Base-by-base conservation (phyloP, 2,888 invertebrate species). In the Andrena camellia region DNA sequence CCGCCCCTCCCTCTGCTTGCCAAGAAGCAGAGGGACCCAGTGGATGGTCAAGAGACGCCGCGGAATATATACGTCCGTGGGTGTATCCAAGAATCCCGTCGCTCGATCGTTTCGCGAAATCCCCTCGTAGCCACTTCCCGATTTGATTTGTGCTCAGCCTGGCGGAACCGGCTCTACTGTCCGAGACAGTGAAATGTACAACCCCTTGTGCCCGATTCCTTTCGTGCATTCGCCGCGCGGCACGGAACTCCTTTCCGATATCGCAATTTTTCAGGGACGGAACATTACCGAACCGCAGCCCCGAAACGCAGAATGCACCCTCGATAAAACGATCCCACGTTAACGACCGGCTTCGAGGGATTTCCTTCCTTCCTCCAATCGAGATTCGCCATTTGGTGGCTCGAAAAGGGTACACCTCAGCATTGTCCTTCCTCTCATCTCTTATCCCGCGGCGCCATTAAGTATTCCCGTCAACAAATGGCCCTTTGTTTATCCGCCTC, bases 171-270 rank as follows among this genome's bases (percentile, higher is more conserved):
- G 75, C 69, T 83, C 73, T 54, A 70, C 73, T 60, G 83, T 57
- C 66, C 66, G 33, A 80, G 84, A 80, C 85, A 81, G 78, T 60
- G 75, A 81, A 81, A 84, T 75, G 81, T 69, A 78, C 83, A 83
- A 57, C 64, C 73, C 60, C 77, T 78, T 29, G 54, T 64, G 52
- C 50, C 26, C 68, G 70, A 78, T 78, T 74, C 64, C 72, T 75
- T 52, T 60, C 71, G 70, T 70, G 48, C 67, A 10, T 74, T 68
- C 69, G 48, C 64, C 42, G 2, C 50, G 42, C 54, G 20, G 57
- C 50, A 42, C 26, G 13, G 33, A 54, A 31, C 57, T 63, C 35
- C 64, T 29, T 23, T 29, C 26, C 62, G 10, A 75, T 62, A 26
- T 35, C 59, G 42, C 35, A 48, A 35, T 67, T 81, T 67, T 57